phyloP scores from a whole-genome alignment of 2,797 vertebrate genomes.

The Spondyliosoma cantharus region DNA sequence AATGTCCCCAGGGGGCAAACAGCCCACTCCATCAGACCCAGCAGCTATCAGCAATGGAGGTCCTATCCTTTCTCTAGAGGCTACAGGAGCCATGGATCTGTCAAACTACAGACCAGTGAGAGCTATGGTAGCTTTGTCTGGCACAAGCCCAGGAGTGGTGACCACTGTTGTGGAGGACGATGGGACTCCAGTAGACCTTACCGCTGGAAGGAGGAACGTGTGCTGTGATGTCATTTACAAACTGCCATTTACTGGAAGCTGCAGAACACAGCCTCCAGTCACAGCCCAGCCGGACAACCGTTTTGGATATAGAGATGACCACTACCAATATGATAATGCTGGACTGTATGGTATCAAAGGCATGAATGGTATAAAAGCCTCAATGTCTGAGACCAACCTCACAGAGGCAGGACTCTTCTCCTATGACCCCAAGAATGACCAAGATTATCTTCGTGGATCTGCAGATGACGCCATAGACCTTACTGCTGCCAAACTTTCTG shows the following conservation, averaged over 20 bases:
- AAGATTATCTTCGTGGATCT: slow-evolving; percentile 88
- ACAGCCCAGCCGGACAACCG: slow-evolving; percentile 92
- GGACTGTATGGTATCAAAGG: slow-evolving; percentile 87
- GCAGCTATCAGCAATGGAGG: slow-evolving; percentile 83
- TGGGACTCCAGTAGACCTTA: slow-evolving; percentile 95
- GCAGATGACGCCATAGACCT: slow-evolving; percentile 94
- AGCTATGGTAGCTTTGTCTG: slow-evolving; percentile 91
- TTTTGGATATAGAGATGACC: slow-evolving; percentile 90
- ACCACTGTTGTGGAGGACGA: slow-evolving; percentile 95
- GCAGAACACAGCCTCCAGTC: slow-evolving; percentile 90
- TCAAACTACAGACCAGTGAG: slow-evolving; percentile 92
- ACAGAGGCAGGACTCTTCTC: slow-evolving; percentile 89
- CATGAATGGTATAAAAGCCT: slow-evolving; percentile 90
- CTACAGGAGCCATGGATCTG: slow-evolving; percentile 92
- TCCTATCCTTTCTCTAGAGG: slow-evolving; percentile 81
- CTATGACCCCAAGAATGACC: slow-evolving; percentile 92
- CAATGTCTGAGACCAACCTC: slow-evolving; percentile 92
- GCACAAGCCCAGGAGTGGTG: slow-evolving; percentile 86
- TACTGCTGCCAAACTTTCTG: slow-evolving; percentile 92
- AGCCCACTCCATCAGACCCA: slow-evolving; percentile 81
- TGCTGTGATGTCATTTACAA: slow-evolving; percentile 99
- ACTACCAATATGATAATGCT: slow-evolving; percentile 89
- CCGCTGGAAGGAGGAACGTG: slow-evolving; percentile 92
- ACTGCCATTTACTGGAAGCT: slow-evolving; percentile 95
- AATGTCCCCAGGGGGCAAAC: slow-evolving; percentile 80